Percentiles rank a stretch among this genome's conserved stretches.
Conservation (phyloP, 2,888 invertebrate genomes). For the Ennomos erosarius region DNA sequence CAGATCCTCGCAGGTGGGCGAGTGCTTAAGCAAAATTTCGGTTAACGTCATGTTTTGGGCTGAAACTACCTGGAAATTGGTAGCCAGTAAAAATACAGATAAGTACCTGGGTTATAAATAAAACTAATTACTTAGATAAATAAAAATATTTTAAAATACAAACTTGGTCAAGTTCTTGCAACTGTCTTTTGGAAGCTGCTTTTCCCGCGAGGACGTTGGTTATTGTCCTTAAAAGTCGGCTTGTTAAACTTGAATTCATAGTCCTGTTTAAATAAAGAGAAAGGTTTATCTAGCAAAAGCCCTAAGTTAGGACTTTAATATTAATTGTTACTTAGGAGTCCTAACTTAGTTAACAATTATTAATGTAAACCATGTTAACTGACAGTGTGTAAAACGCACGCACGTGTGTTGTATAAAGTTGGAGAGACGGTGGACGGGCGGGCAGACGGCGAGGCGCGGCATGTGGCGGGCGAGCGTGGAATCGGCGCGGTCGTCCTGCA, state of each 20-base stretch:
- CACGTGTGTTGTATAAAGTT: slow-evolving; percentile 50
- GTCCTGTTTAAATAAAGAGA: slow-evolving; percentile 6
- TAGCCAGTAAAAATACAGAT: neutral
- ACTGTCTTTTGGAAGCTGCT: slow-evolving; percentile 41
- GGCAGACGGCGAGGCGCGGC: slow-evolving; percentile 63
- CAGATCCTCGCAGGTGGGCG: slow-evolving; percentile 55
- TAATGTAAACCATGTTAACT: too few relatives aligned
- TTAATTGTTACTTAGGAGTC: too few relatives aligned
- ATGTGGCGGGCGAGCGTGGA: slow-evolving; percentile 38
- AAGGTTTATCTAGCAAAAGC: neutral
- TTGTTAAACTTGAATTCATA: neutral
- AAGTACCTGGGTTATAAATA: neutral
- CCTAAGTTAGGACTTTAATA: too few relatives aligned
- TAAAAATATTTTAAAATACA: neutral
- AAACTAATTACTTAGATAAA: too few relatives aligned
- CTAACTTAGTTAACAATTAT: too few relatives aligned
- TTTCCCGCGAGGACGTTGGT: slow-evolving; percentile 52
- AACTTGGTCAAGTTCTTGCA: slow-evolving; percentile 49
- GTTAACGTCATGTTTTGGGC: slow-evolving; percentile 53
- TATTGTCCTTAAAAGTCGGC: slow-evolving; percentile 48
- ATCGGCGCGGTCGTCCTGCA: slow-evolving; percentile 44
- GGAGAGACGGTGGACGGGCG: slow-evolving; percentile 51
- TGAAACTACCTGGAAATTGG: slow-evolving; percentile 42
- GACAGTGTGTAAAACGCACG: slow-evolving; percentile 53
- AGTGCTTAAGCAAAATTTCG: slow-evolving; percentile 50